Evolutionary conservation across 2,888 invertebrate genomes (phyloP), one percentile per base, ranked within the genome.

Genomic region (Hemithea aestivaria): DNA sequence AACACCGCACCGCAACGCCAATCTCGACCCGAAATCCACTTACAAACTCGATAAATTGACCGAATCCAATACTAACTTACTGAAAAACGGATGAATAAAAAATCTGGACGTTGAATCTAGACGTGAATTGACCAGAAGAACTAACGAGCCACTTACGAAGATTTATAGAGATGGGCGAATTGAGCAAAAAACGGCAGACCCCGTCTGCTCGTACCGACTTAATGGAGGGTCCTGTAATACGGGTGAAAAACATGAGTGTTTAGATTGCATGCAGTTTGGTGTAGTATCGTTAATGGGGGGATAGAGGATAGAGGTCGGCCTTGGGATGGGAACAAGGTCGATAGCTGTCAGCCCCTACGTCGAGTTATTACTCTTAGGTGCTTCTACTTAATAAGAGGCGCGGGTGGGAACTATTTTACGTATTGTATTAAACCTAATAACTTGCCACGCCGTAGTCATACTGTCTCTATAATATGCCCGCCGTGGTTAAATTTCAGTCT

Each of bases 71-170:
- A 58, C 46, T 52, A 51, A 57, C 51, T 58, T 56, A 58, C 52
- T 53, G 50, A 56, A 64, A 64, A 62, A 66, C 58, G 58, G 51
- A 55, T 60, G 58, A 66, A 72, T 68, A 71, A 71, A 74, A 74
- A 74, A 73, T 67, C 66, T 62, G 54, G 48, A 62, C 56, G 55
- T 56, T 53, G 57, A 62, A 61, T 58, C 60, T 57, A 64, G 68
- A 71, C 67, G 63, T 56, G 70, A 69, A 75, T 73, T 72, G 75
- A 73, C 71, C 69, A 70, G 66, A 62, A 61, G 63, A 68, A 79
- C 73, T 77, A 80, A 80, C 74, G 79, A 74, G 73, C 64, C 70
- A 73, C 78, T 79, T 75, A 71, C 64, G 54, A 67, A 74, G 79
- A 79, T 79, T 78, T 79, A 79, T 79, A 70, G 70, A 71, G 73